A percentile compares a stretch with the other conserved stretches of the same genome.
These are phyloP conservation scores for Uromys caudimaculatus DNA, from an alignment of 2,797 vertebrate species.

Conservation along the genomic window DNA sequence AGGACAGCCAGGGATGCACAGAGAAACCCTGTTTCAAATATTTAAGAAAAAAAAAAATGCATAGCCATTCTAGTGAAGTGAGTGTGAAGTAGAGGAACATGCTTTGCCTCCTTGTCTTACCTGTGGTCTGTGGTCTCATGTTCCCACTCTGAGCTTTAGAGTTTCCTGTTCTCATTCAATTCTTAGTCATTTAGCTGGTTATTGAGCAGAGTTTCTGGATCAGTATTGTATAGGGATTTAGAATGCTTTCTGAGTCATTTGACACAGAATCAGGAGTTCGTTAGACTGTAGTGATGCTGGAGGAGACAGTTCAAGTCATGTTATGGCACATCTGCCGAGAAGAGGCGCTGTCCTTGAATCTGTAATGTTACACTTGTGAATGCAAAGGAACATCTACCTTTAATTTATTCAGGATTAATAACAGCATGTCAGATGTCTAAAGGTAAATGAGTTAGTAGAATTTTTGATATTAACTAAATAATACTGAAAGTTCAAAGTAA, in stretches of 20 bases:
- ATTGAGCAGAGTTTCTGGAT: background rate
- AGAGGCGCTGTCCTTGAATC: background rate
- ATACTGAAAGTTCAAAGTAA: conserved; percentile 34
- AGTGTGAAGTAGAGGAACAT: background rate
- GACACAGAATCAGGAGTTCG: background rate
- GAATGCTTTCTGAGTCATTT: conserved; percentile 20
- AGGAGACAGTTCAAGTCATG: background rate
- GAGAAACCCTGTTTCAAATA: background rate
- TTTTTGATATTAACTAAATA: conserved; percentile 36
- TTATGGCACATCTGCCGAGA: background rate
- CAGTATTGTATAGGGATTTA: conserved; percentile 20
- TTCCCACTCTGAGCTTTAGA: background rate
- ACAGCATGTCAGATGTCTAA: background rate
- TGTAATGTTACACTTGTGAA: conserved; percentile 26
- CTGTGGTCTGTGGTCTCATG: conserved; percentile 1
- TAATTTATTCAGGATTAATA: conserved; percentile 3
- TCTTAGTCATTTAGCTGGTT: background rate
- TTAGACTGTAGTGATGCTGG: background rate
- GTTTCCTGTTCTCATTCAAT: background rate
- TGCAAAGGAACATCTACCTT: background rate
- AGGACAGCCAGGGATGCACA: background rate
- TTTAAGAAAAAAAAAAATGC: too few species aligned
- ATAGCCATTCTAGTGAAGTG: background rate
- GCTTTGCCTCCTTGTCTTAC: background rate
- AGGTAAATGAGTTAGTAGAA: background rate